Base-by-base conservation (phyloP, 1,140 invertebrate species). In the Calosoma granatense region DNA sequence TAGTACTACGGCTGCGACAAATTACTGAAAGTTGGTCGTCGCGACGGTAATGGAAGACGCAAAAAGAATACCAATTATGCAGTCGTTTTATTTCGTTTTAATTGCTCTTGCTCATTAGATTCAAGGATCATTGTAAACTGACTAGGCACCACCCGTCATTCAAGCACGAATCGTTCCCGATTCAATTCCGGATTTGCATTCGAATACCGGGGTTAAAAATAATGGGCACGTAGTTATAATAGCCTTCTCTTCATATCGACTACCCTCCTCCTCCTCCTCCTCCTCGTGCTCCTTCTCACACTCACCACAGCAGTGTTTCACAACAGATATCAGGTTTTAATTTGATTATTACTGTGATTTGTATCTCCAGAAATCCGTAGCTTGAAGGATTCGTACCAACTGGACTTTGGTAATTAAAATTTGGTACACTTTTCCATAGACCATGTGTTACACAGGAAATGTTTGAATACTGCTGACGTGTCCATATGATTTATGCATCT, bases 1-100 rank as follows among this genome's bases (percentile, higher is more conserved):
- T 47, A 17, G 17, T 12, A 47, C 41, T 47, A 47, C 41, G n/a
- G n/a, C n/a, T 47, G 15, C 41, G 41, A 47, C 41, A 47, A 47
- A 47, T 47, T 47, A 47, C 41, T 47, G 41, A 47, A 47, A 47
- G 41, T 47, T 47, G 41, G 41, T 47, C 41, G 41, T 47, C 41
- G 9, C 17, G 41, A 9, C 17, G 41, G 41, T 47, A 47, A 47
- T 47, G 41, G 41, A 47, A 47, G 41, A 47, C 17, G 41, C 41
- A 47, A 47, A 47, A 47, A 47, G 41, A 47, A 47, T 47, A 47
- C 41, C 41, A 47, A 47, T 47, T 47, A 47, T 47, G 17, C 41
- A 17, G 6, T 47, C 41, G 41, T 47, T 47, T 47, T 47, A 47
- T 47, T 47, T 47, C 9, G 17, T 47, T 9, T 47, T 47, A 47